phyloP scores from a whole-genome alignment of 1,140 invertebrate species.

The Scaptodrosophila lebanonensis region DNA sequence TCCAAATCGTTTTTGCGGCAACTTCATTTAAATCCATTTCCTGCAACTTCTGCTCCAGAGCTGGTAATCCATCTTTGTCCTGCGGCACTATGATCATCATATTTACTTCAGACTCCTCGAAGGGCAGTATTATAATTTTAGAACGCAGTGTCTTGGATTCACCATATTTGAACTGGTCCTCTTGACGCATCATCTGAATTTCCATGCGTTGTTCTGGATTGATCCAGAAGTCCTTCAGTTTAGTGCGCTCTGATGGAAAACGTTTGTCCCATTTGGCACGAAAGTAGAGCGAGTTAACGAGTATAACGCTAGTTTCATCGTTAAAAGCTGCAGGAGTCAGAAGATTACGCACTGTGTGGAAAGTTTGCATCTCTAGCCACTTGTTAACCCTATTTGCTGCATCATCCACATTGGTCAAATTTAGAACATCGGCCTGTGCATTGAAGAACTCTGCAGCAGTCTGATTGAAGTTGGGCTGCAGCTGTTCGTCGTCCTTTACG shows the following conservation, averaged over 20 bases:
- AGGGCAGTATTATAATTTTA: conserved; percentile 79
- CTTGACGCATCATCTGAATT: conserved; percentile 59
- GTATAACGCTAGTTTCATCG: conserved; percentile 77
- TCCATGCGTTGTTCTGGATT: conserved; percentile 39
- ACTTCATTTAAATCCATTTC: conserved; percentile 56
- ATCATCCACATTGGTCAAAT: conserved; percentile 77
- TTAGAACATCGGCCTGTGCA: conserved; percentile 76
- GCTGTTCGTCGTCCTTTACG: conserved; percentile 27
- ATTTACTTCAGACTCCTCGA: conserved; percentile 78
- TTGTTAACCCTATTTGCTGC: conserved; percentile 80
- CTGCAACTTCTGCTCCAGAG: conserved; percentile 49
- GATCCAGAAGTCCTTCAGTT: conserved; percentile 53
- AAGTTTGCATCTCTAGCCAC: conserved; percentile 81
- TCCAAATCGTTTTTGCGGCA: conserved; percentile 37
- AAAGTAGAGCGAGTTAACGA: conserved; percentile 83
- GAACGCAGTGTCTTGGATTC: conserved; percentile 76
- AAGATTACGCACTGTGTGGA: conserved; percentile 81
- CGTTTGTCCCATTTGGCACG: conserved; percentile 81
- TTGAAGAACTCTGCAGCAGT: conserved; percentile 51
- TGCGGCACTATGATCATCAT: conserved; percentile 82
- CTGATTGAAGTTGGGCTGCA: conserved; percentile 38
- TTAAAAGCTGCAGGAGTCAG: conserved; percentile 75
- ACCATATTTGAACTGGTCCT: conserved; percentile 77
- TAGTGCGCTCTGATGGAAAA: conserved; percentile 77
- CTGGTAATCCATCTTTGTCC: conserved; percentile 78